phyloP scores from a whole-genome alignment of 2,888 invertebrate genomes.

The Eupeodes latifasciatus region DNA sequence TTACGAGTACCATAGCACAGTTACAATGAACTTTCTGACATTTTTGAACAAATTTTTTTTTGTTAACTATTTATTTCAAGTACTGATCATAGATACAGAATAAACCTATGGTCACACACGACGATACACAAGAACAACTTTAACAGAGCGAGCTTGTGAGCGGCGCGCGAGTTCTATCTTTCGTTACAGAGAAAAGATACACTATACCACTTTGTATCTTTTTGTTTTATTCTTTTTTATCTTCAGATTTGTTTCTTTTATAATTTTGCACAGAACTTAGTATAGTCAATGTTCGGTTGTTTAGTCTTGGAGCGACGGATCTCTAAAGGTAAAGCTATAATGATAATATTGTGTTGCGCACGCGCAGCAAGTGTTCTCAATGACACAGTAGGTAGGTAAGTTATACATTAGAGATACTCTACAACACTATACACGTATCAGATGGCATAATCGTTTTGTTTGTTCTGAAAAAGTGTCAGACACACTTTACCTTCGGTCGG shows the following conservation, averaged over 20 bases:
- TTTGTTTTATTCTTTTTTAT: slow-evolving; percentile 45
- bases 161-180: slow-evolving; percentile 23
- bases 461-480: slow-evolving; percentile 44
- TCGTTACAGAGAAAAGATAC: slow-evolving; percentile 47
- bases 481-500: slow-evolving; percentile 23
- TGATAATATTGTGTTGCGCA: slow-evolving; percentile 33
- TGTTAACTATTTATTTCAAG: slow-evolving; percentile 35
- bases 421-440: slow-evolving; percentile 24
- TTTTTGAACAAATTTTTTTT: slow-evolving; percentile 40
- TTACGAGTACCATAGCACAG: neutral
- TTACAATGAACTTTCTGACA: slow-evolving; percentile 72
- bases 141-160: slow-evolving; percentile 28
- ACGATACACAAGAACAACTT: slow-evolving; percentile 13
- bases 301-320: neutral
- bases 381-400: slow-evolving; percentile 39
- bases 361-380: slow-evolving; percentile 72
- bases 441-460: slow-evolving; percentile 37
- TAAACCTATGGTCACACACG: slow-evolving; percentile 69
- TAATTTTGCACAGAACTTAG: slow-evolving; percentile 49
- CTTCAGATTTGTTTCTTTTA: slow-evolving; percentile 37
- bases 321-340: neutral
- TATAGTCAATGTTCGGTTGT: slow-evolving; percentile 9
- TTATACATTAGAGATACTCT: no score
- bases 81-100: slow-evolving; percentile 71
- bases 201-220: slow-evolving; percentile 44